Evolutionary conservation across 2,888 invertebrate species (phyloP).

Genomic region (Temnothorax rugatulus): DNA sequence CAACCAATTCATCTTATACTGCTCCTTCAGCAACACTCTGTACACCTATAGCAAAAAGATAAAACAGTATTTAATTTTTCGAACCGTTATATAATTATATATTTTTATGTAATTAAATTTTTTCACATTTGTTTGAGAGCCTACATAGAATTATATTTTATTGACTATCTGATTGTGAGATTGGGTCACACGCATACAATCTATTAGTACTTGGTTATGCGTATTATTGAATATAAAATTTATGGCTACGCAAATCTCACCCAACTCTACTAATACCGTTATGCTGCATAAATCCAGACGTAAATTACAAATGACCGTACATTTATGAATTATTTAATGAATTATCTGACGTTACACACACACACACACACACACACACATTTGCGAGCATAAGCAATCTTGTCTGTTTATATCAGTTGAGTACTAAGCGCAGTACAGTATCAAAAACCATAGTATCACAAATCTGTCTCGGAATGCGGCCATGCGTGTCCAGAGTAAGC

Average conservation of each 20-base stretch:
- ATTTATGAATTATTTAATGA: conserved; percentile 45
- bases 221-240: conserved; percentile 9
- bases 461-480: conserved; percentile 41
- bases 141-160: conserved; percentile 12
- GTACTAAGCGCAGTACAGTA: background rate
- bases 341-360: background rate
- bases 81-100: background rate
- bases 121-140: background rate
- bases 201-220: background rate
- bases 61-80: conserved; percentile 69
- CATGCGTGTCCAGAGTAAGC: conserved; percentile 12
- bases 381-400: background rate
- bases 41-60: conserved; percentile 80
- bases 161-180: background rate
- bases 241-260: conserved; percentile 19
- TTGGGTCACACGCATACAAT: background rate
- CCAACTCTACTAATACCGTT: background rate
- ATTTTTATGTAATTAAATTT: background rate
- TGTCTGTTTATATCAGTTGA: conserved; percentile 1
- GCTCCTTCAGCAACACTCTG: conserved; percentile 80
- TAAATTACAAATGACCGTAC: background rate
- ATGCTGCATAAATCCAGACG: conserved; percentile 33
- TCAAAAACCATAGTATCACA: conserved; percentile 5
- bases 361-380: background rate
- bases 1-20: conserved; percentile 86